Evolutionary conservation across 2,888 invertebrate genomes (phyloP), one percentile per base, ranked within the genome.

Genomic region (Kuschelorhynchus macadamiae): DNA sequence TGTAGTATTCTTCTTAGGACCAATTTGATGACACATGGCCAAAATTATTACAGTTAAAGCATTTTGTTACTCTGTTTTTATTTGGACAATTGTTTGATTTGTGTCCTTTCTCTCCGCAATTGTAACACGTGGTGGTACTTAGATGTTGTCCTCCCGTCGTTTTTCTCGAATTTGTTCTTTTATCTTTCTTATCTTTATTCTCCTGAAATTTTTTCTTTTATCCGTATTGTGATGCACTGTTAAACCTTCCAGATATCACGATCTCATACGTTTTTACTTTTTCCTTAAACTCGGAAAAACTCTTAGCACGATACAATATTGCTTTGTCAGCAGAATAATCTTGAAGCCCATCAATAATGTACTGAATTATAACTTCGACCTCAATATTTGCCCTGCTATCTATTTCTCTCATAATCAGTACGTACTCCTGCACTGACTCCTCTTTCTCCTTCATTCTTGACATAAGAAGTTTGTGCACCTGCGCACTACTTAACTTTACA

Each of bases 281-380:
- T 53, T 70, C 63, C 36, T 72, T 61, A 33, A 69, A 71, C 47
- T 71, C 69, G 1, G 20, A n/a, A 50, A 60, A 63, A n/a, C 17
- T 71, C 33, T 50, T 67, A 1, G 73, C 74, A n/a, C 74, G 75
- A 56, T 76, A 77, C 9, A 78, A 52, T 17, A 75, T 55, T 5
- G 71, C 56, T 66, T 77, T 76, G 42, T 75, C 71, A 12, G 44
- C 11, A 17, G 55, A 32, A 32, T 73, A 70, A 47, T 77, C 78
- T 1, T 50, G 60, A 25, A 83, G 80, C 0, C 80, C 82, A 67
- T 83, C 81, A 2, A 83, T 81, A 0, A 82, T 76, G 66, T 82
- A 83, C 46, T 81, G 80, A 7, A 81, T 82, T 2, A 82, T 36
- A 3, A 74, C 76, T 49, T 70, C 78, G 17, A 76, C 75, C 71